Evolutionary conservation across 2,888 invertebrate genomes (phyloP), one percentile per base, ranked within the genome.

Genomic region (Xanthorhoe spadicearia): DNA sequence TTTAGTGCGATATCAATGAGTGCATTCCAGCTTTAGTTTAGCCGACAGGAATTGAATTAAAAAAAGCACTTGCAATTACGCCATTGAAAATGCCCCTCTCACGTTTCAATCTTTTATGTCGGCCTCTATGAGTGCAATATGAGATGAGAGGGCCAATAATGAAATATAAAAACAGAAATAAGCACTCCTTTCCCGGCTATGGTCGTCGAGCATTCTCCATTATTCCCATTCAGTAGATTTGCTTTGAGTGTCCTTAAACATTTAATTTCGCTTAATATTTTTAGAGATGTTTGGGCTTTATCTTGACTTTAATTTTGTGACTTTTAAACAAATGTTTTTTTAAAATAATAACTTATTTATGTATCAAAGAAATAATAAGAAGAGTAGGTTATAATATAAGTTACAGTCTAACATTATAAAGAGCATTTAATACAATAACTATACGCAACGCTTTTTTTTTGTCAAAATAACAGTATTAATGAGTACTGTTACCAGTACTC

Each of bases 111-210:
- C 91, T 87, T 92, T 92, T 92, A 90, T 92, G 83, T 86, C 88
- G 87, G 89, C 85, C 87, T 88, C 88, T 89, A 88, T 90, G 90
- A 89, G 89, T 89, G 91, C 90, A 90, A 90, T 90, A 89, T 85
- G 91, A 90, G 92, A 89, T 88, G 90, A 91, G 92, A 90, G 90
- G 86, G 90, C 92, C 89, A 92, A 92, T 91, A 92, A 92, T 92
- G 88, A 90, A 92, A 92, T 90, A 91, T 91, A 91, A 92, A 91
- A 92, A 91, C 89, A 90, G 86, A 87, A 89, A 89, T 88, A 88
- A 90, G 90, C 84, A 87, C 87, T 88, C 84, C 84, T 87, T 89
- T 85, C 85, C 83, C 83, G 81, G 83, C 80, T 81, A 83, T 84
- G 82, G 68, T 79, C 78, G 84, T 87, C 80, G 83, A 92, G 91